These are phyloP conservation scores for Octodon degus DNA, from an alignment of 2,113 vertebrate genomes.

Conservation along the genomic window DNA sequence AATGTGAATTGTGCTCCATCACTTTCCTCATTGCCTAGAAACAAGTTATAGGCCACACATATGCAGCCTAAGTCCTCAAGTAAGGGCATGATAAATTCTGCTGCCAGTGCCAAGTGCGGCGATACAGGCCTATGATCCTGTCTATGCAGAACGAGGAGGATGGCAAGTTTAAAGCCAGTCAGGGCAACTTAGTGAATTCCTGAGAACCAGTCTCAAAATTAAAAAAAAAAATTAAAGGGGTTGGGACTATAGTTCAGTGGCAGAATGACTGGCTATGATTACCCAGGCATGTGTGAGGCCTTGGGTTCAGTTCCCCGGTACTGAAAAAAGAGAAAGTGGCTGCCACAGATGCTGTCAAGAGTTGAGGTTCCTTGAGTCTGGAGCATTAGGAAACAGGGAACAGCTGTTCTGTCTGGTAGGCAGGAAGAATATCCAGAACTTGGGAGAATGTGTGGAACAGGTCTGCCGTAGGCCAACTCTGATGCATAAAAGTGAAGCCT, in stretches of 20 bases:
- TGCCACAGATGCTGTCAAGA: neutral
- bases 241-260: neutral
- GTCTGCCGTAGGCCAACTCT: neutral
- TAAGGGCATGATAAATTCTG: neutral
- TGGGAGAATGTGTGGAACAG: neutral
- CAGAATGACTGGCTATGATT: neutral
- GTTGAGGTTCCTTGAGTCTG: neutral
- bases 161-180: neutral
- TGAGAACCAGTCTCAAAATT: neutral
- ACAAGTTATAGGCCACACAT: neutral
- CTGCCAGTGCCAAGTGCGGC: neutral
- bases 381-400: neutral
- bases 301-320: neutral
- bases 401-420: neutral
- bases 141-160: neutral
- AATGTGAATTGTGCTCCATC: neutral
- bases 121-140: neutral
- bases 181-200: neutral
- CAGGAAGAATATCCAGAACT: neutral
- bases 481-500: neutral
- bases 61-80: neutral
- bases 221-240: neutral
- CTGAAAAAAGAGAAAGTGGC: neutral
- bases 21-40: neutral
- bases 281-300: neutral